Percentiles rank a stretch among this genome's conserved stretches.
Evolutionary conservation across 2,888 invertebrate species (phyloP).

Genomic region (Dynastes grantii): DNA sequence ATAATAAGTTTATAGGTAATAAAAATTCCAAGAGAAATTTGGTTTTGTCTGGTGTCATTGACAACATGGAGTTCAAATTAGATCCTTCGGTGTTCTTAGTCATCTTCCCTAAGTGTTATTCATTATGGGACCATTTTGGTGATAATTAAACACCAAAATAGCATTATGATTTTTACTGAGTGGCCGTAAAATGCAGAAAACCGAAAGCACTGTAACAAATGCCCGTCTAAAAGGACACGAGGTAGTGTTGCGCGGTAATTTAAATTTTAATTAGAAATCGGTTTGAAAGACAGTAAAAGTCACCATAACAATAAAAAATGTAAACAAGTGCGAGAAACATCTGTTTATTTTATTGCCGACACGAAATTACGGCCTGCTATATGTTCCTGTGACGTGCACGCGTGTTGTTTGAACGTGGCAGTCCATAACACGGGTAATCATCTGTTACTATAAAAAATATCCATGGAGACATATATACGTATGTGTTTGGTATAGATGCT

Average conservation of each 20-base stretch:
- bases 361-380: conserved; percentile 45
- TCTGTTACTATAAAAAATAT: conserved; percentile 50
- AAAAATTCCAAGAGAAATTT: too few relatives aligned
- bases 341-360: conserved; percentile 50
- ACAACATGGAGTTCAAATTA: too few relatives aligned
- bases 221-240: neutral
- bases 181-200: conserved; percentile 34
- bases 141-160: conserved; percentile 38
- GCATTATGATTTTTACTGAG: conserved; percentile 30
- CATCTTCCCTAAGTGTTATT: conserved; percentile 26
- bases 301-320: conserved; percentile 47
- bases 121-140: conserved; percentile 31
- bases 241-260: conserved; percentile 36
- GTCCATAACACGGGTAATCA: conserved; percentile 46
- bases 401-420: conserved; percentile 31
- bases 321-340: conserved; percentile 51
- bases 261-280: conserved; percentile 50
- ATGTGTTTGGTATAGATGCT: conserved; percentile 10
- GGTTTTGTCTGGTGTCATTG: too few relatives aligned
- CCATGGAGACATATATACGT: conserved; percentile 14
- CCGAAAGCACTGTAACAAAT: conserved; percentile 4
- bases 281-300: conserved; percentile 49
- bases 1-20: too few relatives aligned
- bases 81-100: too few relatives aligned
- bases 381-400: conserved; percentile 33